phyloP scores from a whole-genome alignment of 2,888 invertebrate genomes.

The Cryptosula pallasiana region DNA sequence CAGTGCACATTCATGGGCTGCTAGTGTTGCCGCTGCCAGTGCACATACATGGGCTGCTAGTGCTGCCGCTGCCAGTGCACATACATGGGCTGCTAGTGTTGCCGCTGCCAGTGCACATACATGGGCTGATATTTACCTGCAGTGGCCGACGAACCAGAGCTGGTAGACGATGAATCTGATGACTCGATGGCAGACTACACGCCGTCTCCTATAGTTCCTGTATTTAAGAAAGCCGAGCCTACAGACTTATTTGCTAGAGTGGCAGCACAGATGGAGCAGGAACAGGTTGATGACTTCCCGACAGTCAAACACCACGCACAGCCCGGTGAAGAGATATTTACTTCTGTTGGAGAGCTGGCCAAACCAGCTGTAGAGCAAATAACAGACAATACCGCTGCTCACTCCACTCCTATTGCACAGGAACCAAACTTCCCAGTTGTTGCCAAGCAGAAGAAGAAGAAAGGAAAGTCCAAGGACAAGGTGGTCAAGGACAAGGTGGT shows the following conservation, averaged over 20 bases:
- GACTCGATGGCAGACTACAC: background rate
- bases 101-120: too few species aligned
- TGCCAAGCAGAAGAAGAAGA: background rate
- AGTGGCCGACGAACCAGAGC: background rate
- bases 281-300: background rate
- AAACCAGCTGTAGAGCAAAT: background rate
- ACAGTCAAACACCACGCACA: background rate
- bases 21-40: too few species aligned
- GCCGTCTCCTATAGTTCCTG: background rate
- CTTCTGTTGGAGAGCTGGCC: background rate
- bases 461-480: background rate
- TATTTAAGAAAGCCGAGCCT: background rate
- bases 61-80: too few species aligned
- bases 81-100: too few species aligned
- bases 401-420: background rate
- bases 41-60: too few species aligned
- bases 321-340: conserved; percentile 19
- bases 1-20: too few species aligned
- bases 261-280: background rate
- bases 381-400: background rate
- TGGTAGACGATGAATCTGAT: conserved; percentile 17
- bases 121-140: background rate
- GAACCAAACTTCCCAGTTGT: background rate
- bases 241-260: background rate
- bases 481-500: background rate